Evolutionary conservation across 2,797 vertebrate genomes (phyloP).

Genomic region (Cossypha niveicapilla): DNA sequence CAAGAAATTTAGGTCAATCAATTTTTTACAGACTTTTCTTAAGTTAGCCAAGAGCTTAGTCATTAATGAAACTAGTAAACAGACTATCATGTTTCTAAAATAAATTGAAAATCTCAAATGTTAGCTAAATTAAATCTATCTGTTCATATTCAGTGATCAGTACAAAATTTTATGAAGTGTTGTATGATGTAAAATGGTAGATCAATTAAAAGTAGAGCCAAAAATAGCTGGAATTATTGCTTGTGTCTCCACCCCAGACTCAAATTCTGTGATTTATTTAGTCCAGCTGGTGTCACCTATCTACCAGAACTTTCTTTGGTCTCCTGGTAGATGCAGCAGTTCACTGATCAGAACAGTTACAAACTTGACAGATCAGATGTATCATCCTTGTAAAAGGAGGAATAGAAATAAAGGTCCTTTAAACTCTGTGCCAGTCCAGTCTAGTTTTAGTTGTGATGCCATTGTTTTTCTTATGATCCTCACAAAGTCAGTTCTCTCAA

Average conservation of each 20-base stretch:
- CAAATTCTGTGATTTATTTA: background rate
- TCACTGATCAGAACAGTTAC: background rate
- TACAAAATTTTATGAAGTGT: background rate
- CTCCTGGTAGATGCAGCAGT: background rate
- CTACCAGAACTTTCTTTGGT: background rate
- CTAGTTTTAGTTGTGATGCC: background rate
- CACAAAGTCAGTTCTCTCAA: background rate
- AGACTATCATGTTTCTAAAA: background rate
- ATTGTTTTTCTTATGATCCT: accelerated
- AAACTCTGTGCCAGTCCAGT: accelerated
- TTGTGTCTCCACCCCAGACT: background rate
- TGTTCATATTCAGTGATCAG: background rate
- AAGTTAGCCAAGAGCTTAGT: background rate
- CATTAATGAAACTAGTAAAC: conserved; percentile 17
- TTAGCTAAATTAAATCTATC: background rate
- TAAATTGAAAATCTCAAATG: background rate
- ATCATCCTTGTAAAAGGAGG: background rate
- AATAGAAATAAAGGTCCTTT: background rate
- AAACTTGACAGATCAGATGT: background rate
- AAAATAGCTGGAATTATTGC: background rate
- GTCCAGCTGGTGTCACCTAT: background rate
- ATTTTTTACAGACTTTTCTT: conserved; percentile 32
- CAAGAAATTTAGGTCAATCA: conserved; percentile 35
- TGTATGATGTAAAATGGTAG: background rate
- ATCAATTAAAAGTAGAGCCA: background rate